Percentiles rank a stretch among this genome's conserved stretches.
Evolutionary conservation across 2,113 vertebrate genomes (phyloP).

Genomic region (Xyliphius kryptos): DNA sequence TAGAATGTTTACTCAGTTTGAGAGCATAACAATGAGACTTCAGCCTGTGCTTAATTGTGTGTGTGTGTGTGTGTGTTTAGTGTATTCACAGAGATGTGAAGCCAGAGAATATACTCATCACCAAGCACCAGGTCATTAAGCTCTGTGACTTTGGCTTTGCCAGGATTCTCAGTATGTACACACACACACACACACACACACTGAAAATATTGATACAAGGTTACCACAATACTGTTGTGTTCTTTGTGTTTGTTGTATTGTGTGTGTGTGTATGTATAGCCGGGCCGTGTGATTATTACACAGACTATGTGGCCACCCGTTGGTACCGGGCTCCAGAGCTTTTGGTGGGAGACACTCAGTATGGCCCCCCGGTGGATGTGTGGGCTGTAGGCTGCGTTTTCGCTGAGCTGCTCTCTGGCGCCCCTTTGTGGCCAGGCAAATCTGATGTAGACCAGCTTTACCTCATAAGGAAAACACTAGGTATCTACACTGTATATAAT

Average conservation of each 20-base stretch:
- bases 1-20: too few relatives aligned
- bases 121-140: conserved; percentile 89
- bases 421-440: conserved; percentile 87
- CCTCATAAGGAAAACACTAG: conserved; percentile 84
- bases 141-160: conserved; percentile 97
- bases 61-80: conserved; percentile 52
- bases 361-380: conserved; percentile 86
- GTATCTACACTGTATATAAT: too few relatives aligned
- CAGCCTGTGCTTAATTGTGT: conserved; percentile 12
- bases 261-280: conserved; percentile 59
- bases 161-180: conserved; percentile 84
- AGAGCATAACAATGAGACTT: too few relatives aligned
- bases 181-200: too few relatives aligned
- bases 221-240: too few relatives aligned
- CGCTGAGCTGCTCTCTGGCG: conserved; percentile 79
- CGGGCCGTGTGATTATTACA: conserved; percentile 86
- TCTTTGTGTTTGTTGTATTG: too few relatives aligned
- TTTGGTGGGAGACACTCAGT: conserved; percentile 92
- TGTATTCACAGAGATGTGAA: conserved; percentile 96
- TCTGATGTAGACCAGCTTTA: conserved; percentile 93
- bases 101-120: conserved; percentile 94
- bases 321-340: conserved; percentile 94
- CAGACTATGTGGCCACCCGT: conserved; percentile 92
- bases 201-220: too few relatives aligned
- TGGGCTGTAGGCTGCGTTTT: conserved; percentile 97